These are phyloP conservation scores for Galemys pyrenaicus DNA, from an alignment of 2,113 vertebrate genomes.

Conservation along the genomic window DNA sequence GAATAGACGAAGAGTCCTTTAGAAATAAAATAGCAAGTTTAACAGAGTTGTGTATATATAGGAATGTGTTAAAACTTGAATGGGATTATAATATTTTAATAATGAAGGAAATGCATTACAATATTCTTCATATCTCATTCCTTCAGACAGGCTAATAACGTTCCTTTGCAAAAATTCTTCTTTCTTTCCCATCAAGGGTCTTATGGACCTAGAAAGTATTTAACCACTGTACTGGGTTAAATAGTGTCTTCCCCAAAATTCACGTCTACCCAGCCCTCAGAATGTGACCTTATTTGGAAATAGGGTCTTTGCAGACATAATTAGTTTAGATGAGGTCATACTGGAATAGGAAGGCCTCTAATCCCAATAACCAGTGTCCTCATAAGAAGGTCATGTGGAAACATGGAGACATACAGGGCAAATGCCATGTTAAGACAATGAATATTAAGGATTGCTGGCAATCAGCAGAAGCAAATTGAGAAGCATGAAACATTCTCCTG, in stretches of 20 bases:
- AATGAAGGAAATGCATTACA: conserved; percentile 26
- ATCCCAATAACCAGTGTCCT: background rate
- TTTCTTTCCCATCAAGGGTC: conserved; percentile 18
- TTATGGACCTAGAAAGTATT: conserved; percentile 10
- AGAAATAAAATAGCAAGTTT: conserved; percentile 29
- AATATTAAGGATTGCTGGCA: background rate
- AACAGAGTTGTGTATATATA: background rate
- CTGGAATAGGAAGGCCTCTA: background rate
- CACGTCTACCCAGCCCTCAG: background rate
- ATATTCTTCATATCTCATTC: conserved; percentile 24
- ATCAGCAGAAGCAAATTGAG: background rate
- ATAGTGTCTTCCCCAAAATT: background rate
- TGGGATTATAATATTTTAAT: conserved; percentile 26
- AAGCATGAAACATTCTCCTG: background rate
- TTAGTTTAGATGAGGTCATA: conserved; percentile 14
- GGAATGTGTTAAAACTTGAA: background rate
- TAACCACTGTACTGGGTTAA: background rate
- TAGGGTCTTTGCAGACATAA: background rate
- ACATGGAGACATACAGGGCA: background rate
- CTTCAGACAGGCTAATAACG: background rate
- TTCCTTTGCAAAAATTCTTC: background rate
- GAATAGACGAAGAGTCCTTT: background rate
- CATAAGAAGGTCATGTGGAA: background rate
- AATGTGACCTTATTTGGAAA: conserved; percentile 41
- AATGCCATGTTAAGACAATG: background rate